Percentiles rank a stretch among this genome's conserved stretches.
phyloP scores from a whole-genome alignment of 1,140 invertebrate genomes.

The Trichonephila clavata region DNA sequence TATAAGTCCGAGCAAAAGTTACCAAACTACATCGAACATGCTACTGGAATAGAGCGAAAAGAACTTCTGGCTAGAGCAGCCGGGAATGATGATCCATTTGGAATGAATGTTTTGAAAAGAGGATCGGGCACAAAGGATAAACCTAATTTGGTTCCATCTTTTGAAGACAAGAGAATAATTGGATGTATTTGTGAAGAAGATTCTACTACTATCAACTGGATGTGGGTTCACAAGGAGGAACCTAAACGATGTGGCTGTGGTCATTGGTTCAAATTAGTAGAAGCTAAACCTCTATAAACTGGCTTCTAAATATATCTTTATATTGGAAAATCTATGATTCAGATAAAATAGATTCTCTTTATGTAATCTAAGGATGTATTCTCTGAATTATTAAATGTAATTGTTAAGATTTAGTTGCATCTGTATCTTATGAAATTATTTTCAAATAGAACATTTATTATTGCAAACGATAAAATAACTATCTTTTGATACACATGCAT shows the following conservation, averaged over 20 bases:
- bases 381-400: slow-evolving; percentile 5
- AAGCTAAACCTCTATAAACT: slow-evolving; percentile 80
- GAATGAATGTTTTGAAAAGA: slow-evolving; percentile 90
- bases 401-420: background rate
- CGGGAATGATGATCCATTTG: slow-evolving; percentile 95
- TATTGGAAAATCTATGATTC: background rate
- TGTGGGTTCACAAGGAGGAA: slow-evolving; percentile 94
- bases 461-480: too few relatives aligned
- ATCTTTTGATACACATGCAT: too few relatives aligned
- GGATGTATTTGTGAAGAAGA: slow-evolving; percentile 99
- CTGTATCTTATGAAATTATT: too few relatives aligned
- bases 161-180: slow-evolving; percentile 92
- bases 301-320: background rate
- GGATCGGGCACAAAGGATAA: slow-evolving; percentile 90
- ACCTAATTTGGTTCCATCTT: slow-evolving; percentile 94
- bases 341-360: background rate
- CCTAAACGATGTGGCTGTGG: slow-evolving; percentile 96
- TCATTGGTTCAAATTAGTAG: slow-evolving; percentile 96
- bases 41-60: slow-evolving; percentile 94
- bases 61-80: slow-evolving; percentile 91
- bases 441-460: too few relatives aligned
- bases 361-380: slow-evolving; percentile 13
- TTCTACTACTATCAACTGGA: slow-evolving; percentile 92
- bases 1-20: slow-evolving; percentile 45
- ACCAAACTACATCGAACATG: slow-evolving; percentile 87